These are phyloP conservation scores for Cryptoprocta ferox DNA, from an alignment of 2,797 vertebrate species.

Conservation along the genomic window DNA sequence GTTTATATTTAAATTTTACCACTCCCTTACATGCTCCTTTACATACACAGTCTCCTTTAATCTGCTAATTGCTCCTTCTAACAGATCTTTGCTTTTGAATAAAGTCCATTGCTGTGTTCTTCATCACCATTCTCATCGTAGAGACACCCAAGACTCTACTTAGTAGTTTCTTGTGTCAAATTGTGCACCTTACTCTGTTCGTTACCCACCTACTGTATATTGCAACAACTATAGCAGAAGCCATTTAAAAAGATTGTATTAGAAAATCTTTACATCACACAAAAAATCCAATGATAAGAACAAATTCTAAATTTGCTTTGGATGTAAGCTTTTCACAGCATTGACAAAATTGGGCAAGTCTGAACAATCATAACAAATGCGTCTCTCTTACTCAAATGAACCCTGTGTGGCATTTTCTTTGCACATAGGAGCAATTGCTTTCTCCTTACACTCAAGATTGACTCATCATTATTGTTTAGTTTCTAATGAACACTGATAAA, in stretches of 20 bases:
- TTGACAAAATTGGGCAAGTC: background rate
- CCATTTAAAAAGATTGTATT: background rate
- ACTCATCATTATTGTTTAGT: conserved; percentile 77
- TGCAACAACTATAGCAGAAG: background rate
- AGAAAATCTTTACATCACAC: background rate
- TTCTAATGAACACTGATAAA: conserved; percentile 83
- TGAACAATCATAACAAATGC: conserved; percentile 70
- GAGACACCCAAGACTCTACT: background rate
- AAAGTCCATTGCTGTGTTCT: background rate
- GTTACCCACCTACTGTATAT: background rate
- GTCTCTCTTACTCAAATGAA: conserved; percentile 63
- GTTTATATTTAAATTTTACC: background rate
- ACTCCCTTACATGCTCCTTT: background rate
- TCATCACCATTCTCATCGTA: background rate
- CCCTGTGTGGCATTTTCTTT: conserved; percentile 55
- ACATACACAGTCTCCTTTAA: background rate
- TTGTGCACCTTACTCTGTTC: background rate
- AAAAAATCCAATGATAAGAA: background rate
- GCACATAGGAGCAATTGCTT: conserved; percentile 52
- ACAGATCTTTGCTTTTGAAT: background rate
- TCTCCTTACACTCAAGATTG: conserved; percentile 53
- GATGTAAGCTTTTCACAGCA: background rate
- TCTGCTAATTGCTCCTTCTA: background rate
- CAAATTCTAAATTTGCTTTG: background rate
- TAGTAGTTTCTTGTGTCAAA: background rate